Evolutionary conservation across 2,888 invertebrate genomes (phyloP).

Genomic region (Epistrophe grossulariae): DNA sequence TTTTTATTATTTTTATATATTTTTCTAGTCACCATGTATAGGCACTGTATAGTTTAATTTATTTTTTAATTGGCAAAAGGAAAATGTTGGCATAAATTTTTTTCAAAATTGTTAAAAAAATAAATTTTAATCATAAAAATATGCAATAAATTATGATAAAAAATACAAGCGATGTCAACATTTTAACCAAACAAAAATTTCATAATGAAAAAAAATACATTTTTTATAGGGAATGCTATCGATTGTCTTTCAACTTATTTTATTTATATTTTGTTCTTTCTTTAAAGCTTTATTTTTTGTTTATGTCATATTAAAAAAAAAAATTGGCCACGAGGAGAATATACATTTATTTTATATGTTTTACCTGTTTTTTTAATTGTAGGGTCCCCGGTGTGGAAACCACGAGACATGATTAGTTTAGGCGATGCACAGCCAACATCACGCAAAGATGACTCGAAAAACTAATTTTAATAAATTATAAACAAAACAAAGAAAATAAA

Average conservation of each 20-base stretch:
- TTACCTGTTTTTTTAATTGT: slow-evolving; percentile 87
- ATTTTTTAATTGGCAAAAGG: slow-evolving; percentile 76
- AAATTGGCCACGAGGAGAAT: slow-evolving; percentile 72
- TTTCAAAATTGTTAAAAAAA: slow-evolving; percentile 76
- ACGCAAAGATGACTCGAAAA: slow-evolving; percentile 85
- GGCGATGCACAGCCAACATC: slow-evolving; percentile 85
- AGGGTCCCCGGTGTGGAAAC: slow-evolving; percentile 99
- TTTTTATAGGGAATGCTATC: slow-evolving; percentile 62
- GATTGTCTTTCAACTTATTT: slow-evolving; percentile 49
- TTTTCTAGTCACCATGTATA: slow-evolving; percentile 69
- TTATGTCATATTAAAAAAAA: slow-evolving; percentile 68
- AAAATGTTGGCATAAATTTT: slow-evolving; percentile 83
- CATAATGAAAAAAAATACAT: slow-evolving; percentile 13
- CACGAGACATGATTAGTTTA: slow-evolving; percentile 92
- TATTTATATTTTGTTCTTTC: slow-evolving; percentile 38
- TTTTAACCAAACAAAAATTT: slow-evolving; percentile 38
- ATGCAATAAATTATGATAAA: slow-evolving; percentile 43
- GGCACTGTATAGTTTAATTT: slow-evolving; percentile 46
- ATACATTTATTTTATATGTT: slow-evolving; percentile 83
- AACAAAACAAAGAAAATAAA: slow-evolving; percentile 61
- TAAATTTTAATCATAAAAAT: slow-evolving; percentile 81
- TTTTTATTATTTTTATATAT: slow-evolving; percentile 21
- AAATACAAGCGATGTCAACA: slow-evolving; percentile 56
- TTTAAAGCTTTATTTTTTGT: slow-evolving; percentile 55
- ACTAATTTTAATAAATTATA: slow-evolving; percentile 79